Conservation (phyloP, 2,113 vertebrate genomes). For the Ctenodactylus gundi region DNA sequence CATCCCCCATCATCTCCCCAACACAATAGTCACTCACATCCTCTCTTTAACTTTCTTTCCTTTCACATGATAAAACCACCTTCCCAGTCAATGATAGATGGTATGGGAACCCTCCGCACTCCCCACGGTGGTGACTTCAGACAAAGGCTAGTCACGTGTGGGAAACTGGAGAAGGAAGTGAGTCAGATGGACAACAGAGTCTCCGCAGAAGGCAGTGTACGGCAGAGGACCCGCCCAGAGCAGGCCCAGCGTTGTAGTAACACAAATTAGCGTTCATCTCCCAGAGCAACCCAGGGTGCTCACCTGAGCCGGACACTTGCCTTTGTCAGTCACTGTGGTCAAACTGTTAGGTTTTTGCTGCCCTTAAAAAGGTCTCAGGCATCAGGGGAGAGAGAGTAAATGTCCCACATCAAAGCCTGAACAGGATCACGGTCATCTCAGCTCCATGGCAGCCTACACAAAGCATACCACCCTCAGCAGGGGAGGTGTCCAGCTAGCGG, state of each 20-base stretch:
- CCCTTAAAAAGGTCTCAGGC: neutral
- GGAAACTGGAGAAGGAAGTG: slow-evolving; percentile 23
- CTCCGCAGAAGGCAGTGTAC: neutral
- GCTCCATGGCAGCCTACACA: neutral
- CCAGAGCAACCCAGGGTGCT: neutral
- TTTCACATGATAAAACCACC: slow-evolving; percentile 18
- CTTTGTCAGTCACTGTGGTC: neutral
- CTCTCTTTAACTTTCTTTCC: neutral
- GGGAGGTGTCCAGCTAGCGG: too few species aligned
- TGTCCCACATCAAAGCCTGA: neutral
- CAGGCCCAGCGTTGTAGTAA: neutral
- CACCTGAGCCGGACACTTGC: neutral
- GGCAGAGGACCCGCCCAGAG: neutral
- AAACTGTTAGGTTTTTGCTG: neutral
- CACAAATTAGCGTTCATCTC: neutral
- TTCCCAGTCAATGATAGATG: neutral
- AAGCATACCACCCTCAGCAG: too few species aligned
- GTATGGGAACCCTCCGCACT: neutral
- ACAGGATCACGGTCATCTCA: neutral
- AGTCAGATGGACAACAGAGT: neutral
- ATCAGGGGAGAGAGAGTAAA: neutral
- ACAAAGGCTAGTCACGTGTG: slow-evolving; percentile 4
- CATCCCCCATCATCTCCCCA: neutral
- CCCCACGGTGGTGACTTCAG: neutral
- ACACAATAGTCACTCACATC: neutral